Percentiles rank a stretch among this genome's conserved stretches.
These are phyloP conservation scores for Taenioides sp. DNA, from an alignment of 2,797 vertebrate genomes.

Conservation along the genomic window DNA sequence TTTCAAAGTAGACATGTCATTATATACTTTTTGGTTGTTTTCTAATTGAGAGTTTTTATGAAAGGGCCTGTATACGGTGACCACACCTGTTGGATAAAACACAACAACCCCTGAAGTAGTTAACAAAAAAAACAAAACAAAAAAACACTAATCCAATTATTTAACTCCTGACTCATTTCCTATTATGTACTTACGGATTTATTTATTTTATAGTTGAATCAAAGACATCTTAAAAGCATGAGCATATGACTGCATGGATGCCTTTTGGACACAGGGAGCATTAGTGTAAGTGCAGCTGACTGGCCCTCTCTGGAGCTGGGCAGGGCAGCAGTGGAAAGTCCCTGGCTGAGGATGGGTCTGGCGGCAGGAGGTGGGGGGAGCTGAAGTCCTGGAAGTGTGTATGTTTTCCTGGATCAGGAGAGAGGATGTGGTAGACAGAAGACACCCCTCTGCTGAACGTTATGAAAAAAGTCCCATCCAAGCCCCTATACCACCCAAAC, in stretches of 20 bases:
- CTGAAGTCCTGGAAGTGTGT: slow-evolving; percentile 66
- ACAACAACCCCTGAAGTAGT: slow-evolving; percentile 47
- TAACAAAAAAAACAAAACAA: slow-evolving; percentile 12
- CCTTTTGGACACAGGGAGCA: slow-evolving; percentile 45
- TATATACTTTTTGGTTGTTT: slow-evolving; percentile 25
- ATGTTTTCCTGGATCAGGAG: slow-evolving; percentile 75
- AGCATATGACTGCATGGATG: slow-evolving; percentile 32
- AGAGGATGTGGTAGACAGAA: slow-evolving; percentile 76
- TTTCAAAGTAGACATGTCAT: background rate
- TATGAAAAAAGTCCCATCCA: slow-evolving; percentile 49
- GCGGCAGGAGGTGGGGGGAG: slow-evolving; percentile 56
- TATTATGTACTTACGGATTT: slow-evolving; percentile 11
- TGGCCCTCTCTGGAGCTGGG: slow-evolving; percentile 63
- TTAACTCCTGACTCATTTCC: slow-evolving; percentile 47
- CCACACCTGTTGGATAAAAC: slow-evolving; percentile 63
- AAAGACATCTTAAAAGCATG: slow-evolving; percentile 23
- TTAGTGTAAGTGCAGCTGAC: slow-evolving; percentile 61
- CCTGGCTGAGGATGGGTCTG: slow-evolving; percentile 76
- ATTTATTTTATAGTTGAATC: slow-evolving; percentile 52
- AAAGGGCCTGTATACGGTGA: slow-evolving; percentile 17
- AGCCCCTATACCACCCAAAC: slow-evolving; percentile 58
- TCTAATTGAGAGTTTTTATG: slow-evolving; percentile 36
- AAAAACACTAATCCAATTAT: no score
- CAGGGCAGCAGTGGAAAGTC: slow-evolving; percentile 80
- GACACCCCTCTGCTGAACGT: slow-evolving; percentile 66